Evolutionary conservation across 2,888 invertebrate genomes (phyloP).

Genomic region (Sympetrum striolatum): DNA sequence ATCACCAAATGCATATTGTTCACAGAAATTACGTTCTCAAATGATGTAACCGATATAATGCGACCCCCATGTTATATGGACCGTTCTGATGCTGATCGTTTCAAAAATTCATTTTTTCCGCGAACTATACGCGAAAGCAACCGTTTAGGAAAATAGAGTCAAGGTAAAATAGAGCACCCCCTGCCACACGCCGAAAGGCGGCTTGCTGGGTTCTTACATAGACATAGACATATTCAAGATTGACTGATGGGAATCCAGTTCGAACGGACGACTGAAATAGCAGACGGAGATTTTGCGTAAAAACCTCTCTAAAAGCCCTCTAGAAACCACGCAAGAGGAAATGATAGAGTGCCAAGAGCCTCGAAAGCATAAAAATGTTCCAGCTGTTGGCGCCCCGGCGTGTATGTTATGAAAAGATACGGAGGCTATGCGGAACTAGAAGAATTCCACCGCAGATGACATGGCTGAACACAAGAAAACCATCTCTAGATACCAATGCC

Average conservation of each 20-base stretch:
- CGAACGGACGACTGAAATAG: not conserved
- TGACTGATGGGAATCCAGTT: not conserved
- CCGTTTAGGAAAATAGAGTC: too few relatives aligned
- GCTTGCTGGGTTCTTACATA: too few relatives aligned
- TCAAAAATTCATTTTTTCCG: too few relatives aligned
- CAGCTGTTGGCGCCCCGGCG: not conserved
- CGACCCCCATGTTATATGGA: too few relatives aligned
- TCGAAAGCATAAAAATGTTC: constrained; percentile 14
- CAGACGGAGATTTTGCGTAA: not conserved
- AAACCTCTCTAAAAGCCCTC: not conserved
- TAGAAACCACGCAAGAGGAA: not conserved
- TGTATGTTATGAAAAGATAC: not conserved
- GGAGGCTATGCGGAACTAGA: not conserved
- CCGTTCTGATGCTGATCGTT: too few relatives aligned
- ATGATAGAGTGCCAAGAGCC: not conserved
- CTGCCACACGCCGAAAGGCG: too few relatives aligned
- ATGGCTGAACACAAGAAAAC: constrained; percentile 1
- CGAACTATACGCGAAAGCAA: too few relatives aligned
- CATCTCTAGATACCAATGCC: not conserved
- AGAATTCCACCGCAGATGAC: not conserved
- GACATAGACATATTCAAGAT: not conserved
- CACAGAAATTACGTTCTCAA: too few relatives aligned
- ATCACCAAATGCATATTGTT: too few relatives aligned
- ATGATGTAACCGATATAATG: too few relatives aligned
- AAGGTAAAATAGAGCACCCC: too few relatives aligned